These are phyloP conservation scores for Bucorvus abyssinicus DNA, from an alignment of 2,797 vertebrate species.

Conservation along the genomic window DNA sequence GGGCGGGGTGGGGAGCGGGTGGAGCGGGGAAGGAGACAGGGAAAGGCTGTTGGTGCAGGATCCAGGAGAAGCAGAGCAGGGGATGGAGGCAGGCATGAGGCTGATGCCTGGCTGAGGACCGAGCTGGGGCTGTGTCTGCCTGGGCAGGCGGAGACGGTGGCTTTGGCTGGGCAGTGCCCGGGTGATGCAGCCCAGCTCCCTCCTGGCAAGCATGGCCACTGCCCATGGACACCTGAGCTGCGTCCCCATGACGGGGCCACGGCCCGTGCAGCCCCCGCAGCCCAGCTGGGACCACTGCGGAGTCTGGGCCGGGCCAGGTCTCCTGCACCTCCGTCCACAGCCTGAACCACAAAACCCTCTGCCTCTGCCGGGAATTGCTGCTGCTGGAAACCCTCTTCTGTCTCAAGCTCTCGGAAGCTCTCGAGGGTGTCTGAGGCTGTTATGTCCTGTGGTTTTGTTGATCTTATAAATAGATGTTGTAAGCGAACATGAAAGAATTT, in stretches of 20 bases:
- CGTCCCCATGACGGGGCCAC: accelerated
- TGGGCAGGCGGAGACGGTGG: neutral
- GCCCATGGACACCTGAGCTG: accelerated
- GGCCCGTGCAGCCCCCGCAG: neutral
- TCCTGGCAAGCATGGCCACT: accelerated
- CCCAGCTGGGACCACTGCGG: accelerated
- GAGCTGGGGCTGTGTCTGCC: neutral
- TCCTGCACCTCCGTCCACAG: accelerated
- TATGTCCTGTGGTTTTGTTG: neutral
- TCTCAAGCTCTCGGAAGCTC: neutral
- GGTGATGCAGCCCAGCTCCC: accelerated
- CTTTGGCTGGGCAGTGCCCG: neutral
- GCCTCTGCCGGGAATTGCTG: neutral
- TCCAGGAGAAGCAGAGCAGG: neutral
- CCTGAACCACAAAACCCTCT: neutral
- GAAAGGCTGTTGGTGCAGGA: neutral
- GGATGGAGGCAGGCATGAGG: neutral
- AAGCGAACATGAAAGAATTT: neutral
- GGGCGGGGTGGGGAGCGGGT: too few relatives aligned
- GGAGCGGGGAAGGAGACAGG: accelerated
- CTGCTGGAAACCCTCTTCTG: neutral
- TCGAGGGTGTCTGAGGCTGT: neutral
- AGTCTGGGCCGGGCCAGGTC: neutral
- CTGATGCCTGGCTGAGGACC: neutral
- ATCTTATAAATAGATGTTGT: neutral